Evolutionary conservation across 2,797 vertebrate species (phyloP).

Genomic region (Chanos chanos): DNA sequence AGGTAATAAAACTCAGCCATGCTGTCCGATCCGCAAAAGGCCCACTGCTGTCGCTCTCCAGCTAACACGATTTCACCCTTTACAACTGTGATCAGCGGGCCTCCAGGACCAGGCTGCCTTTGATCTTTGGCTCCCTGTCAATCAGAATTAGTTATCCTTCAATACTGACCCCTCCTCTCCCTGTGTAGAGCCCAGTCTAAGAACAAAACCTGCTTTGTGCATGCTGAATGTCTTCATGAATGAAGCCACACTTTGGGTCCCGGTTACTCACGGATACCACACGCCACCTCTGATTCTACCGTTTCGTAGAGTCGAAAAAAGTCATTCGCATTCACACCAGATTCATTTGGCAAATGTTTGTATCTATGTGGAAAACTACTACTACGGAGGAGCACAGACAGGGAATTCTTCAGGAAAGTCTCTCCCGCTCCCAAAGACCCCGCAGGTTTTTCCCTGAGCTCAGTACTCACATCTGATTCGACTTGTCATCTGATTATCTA

Average conservation of each 20-base stretch:
- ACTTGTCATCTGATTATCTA: no score
- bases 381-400: no score
- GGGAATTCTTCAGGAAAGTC: no score
- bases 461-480: no score
- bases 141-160: constrained; percentile 76
- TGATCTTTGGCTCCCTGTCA: constrained; percentile 78
- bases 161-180: constrained; percentile 43
- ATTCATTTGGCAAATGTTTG: no score
- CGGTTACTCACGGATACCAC: constrained; percentile 36
- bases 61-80: constrained; percentile 51
- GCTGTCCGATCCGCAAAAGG: constrained; percentile 26
- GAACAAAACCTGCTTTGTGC: constrained; percentile 47
- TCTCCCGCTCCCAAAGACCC: no score
- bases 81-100: constrained; percentile 53
- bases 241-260: constrained; percentile 34
- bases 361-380: no score
- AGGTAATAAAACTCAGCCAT: constrained; percentile 72
- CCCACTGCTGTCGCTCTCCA: constrained; percentile 39
- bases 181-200: constrained; percentile 25
- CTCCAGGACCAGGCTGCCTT: constrained; percentile 68
- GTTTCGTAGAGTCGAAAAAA: no score
- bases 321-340: no score
- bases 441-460: no score
- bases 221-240: constrained; percentile 41
- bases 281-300: constrained; percentile 32